A percentile compares a stretch with the other conserved stretches of the same genome.
Evolutionary conservation across 2,113 vertebrate genomes (phyloP).

Genomic region (Dendrocopos noguchii): DNA sequence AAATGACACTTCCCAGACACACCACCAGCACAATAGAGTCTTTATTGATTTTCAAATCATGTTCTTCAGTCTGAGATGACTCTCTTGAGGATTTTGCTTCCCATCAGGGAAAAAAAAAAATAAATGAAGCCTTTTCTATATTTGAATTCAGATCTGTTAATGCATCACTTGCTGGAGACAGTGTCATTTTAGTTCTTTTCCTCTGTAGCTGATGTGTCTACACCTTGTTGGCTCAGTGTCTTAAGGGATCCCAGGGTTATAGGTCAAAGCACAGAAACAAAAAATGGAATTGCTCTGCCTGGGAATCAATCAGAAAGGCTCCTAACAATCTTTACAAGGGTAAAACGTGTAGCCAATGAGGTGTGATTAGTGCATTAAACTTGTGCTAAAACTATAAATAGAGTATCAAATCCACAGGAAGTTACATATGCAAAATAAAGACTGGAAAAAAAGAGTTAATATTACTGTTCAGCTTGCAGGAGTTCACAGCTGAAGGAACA

Average conservation of each 20-base stretch:
- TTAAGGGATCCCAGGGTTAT: slow-evolving; percentile 77
- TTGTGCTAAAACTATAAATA: slow-evolving; percentile 52
- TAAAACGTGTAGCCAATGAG: slow-evolving; percentile 67
- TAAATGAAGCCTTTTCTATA: slow-evolving; percentile 59
- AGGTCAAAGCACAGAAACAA: slow-evolving; percentile 73
- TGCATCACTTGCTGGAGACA: slow-evolving; percentile 75
- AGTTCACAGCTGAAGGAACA: not conserved
- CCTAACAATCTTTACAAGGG: slow-evolving; percentile 60
- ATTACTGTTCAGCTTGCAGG: not conserved
- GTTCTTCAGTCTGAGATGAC: slow-evolving; percentile 77
- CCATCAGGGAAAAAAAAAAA: slow-evolving; percentile 76
- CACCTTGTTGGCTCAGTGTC: slow-evolving; percentile 67
- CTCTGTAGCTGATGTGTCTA: slow-evolving; percentile 76
- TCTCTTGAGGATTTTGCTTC: slow-evolving; percentile 79
- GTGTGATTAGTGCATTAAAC: slow-evolving; percentile 39
- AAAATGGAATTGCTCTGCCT: slow-evolving; percentile 68
- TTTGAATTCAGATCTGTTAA: slow-evolving; percentile 83
- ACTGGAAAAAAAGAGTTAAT: not conserved
- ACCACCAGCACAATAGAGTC: slow-evolving; percentile 76
- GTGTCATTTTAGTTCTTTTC: slow-evolving; percentile 78
- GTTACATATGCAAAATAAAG: slow-evolving; percentile 10
- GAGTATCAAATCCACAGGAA: not conserved
- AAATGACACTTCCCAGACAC: slow-evolving; percentile 84
- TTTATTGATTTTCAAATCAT: slow-evolving; percentile 86
- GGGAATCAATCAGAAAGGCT: slow-evolving; percentile 71